Base-by-base conservation (phyloP, 1,140 invertebrate genomes). In the Periplaneta americana region DNA sequence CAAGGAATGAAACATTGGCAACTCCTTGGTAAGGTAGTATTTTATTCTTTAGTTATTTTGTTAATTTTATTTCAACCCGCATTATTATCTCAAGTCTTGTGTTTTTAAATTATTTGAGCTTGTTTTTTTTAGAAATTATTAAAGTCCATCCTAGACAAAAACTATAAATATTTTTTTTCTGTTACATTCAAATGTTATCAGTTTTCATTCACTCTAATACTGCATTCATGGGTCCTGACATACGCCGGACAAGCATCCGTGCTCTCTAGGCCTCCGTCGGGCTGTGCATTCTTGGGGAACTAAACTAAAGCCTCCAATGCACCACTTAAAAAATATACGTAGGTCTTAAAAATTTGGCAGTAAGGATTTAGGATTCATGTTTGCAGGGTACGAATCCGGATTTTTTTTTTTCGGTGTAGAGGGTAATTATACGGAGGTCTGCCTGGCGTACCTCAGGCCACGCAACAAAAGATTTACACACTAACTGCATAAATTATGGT, bases 31-130 rank as follows among this genome's bases (percentile, higher is more conserved):
- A 66, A 66, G 48, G 48, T 66, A 66, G 48, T 66, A n/a, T 66
- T 66, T 66, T 48, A 48, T 66, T 66, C 22, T 66, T 66, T 66
- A 66, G 48, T 66, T 66, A 66, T 78, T 39, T 36, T 78, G 35
- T 78, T 39, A 78, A 36, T 78, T 36, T 78, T 78, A 78, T 78
- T 80, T 80, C 79, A 80, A 80, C 79, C 79, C 79, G 79, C 79
- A 48, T 80, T 80, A 80, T 80, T 31, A 37, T 74, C 34, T 80
- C 79, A 80, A 80, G 79, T 80, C 79, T 80, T 80, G 37, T 80
- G 79, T 57, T 31, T 80, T 80, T 31, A 66, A 66, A 66, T 80
- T 74, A 80, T 80, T 80, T 80, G 79, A 80, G 79, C 79, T 80
- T 66, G 35, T 5, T 80, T 80, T 66, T 66, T 66, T 80, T 80